These are phyloP conservation scores for Leistus spinibarbis DNA, from an alignment of 2,888 invertebrate genomes.

Conservation along the genomic window DNA sequence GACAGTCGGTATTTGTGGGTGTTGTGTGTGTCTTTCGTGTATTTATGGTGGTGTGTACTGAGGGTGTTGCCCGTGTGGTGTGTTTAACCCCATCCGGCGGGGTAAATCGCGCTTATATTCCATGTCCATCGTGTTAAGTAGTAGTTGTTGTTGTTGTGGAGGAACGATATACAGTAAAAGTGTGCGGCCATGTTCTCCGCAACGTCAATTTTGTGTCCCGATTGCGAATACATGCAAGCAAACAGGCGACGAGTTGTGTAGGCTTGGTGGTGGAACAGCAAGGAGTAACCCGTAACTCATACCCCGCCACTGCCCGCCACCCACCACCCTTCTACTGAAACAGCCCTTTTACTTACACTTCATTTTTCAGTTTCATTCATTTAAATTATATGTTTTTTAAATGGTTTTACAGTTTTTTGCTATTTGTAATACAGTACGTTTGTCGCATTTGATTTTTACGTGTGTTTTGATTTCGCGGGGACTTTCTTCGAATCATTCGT, in stretches of 20 bases:
- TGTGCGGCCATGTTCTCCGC: conserved; percentile 22
- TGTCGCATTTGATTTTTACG: too few species aligned
- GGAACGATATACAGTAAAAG: background rate
- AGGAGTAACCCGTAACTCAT: conserved; percentile 16
- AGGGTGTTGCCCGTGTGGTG: conserved; percentile 33
- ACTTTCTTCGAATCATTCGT: background rate
- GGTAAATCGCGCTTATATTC: background rate
- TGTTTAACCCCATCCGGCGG: background rate
- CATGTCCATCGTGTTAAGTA: background rate
- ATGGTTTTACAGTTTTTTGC: too few species aligned
- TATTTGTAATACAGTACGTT: too few species aligned
- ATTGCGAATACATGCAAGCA: conserved; percentile 2
- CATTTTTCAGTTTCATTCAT: conserved; percentile 1
- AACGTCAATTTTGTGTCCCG: background rate
- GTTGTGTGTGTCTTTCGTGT: conserved; percentile 24
- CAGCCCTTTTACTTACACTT: background rate
- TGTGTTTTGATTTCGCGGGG: too few species aligned
- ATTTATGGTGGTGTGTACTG: conserved; percentile 32
- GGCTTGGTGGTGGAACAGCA: conserved; percentile 18
- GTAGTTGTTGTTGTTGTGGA: background rate
- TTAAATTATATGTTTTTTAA: too few species aligned
- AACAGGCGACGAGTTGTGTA: conserved; percentile 2
- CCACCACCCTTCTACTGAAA: too few species aligned
- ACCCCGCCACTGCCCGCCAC: conserved; percentile 12
- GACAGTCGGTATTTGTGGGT: conserved; percentile 32